Evolutionary conservation across 37 sponge, comb jelly and placozoan species (phyloP).

Genomic region (Ianthella basta): DNA sequence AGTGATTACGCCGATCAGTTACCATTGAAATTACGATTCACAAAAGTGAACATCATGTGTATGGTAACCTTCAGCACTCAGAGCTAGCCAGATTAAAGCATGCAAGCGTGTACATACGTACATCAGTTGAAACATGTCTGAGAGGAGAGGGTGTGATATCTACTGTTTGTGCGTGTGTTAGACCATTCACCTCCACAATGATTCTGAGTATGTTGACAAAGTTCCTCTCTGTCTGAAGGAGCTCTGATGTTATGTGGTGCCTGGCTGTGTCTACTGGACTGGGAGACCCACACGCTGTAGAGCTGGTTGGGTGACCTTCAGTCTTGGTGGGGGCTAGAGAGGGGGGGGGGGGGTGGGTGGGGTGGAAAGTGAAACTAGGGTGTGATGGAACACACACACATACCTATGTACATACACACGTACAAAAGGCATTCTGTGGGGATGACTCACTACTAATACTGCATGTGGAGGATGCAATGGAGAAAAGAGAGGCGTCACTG

Average conservation of each 20-base stretch:
- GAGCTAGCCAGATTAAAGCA: too few relatives aligned
- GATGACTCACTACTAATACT: constrained; percentile 6
- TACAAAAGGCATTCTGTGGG: neutral
- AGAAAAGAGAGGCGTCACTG: constrained; percentile 73
- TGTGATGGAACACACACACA: neutral
- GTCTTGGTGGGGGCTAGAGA: constrained; percentile 28
- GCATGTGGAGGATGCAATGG: constrained; percentile 49
- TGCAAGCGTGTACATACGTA: constrained; percentile 18
- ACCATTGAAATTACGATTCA: too few relatives aligned
- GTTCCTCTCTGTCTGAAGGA: constrained; percentile 92
- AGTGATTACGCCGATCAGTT: too few relatives aligned
- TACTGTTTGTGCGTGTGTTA: neutral
- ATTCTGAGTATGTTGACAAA: constrained; percentile 80
- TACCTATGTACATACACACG: neutral
- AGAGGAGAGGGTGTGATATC: too few relatives aligned
- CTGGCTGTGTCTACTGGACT: constrained; percentile 63
- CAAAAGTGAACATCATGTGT: too few relatives aligned
- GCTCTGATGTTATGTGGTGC: constrained; percentile 80
- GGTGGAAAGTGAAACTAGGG: neutral
- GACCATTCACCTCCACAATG: constrained; percentile 67
- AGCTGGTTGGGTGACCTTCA: constrained; percentile 8
- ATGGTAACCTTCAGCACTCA: too few relatives aligned
- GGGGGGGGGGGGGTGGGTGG: constrained; percentile 28
- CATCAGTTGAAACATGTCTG: too few relatives aligned
- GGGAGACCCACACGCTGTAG: constrained; percentile 1